Percentiles rank a stretch among this genome's conserved stretches.
Evolutionary conservation across 2,888 invertebrate species (phyloP).

Genomic region (Pecten maximus): DNA sequence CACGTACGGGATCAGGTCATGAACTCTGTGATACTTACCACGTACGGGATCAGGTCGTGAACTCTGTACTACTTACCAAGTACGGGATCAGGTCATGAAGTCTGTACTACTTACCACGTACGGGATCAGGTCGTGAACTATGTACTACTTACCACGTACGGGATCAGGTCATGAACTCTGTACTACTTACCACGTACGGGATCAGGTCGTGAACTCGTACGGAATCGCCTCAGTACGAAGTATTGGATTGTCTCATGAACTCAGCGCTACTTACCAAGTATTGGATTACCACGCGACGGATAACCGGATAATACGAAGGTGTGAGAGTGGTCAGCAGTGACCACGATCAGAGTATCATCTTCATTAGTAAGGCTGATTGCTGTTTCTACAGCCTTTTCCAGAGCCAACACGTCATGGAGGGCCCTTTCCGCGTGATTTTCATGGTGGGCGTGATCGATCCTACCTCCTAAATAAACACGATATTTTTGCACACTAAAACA

Average conservation of each 20-base stretch:
- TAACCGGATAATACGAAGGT: constrained; percentile 80
- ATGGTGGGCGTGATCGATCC: constrained; percentile 84
- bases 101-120: too few relatives aligned
- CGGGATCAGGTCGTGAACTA: too few relatives aligned
- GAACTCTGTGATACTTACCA: too few relatives aligned
- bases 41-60: too few relatives aligned
- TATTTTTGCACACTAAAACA: background rate
- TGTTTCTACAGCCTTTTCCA: constrained; percentile 88
- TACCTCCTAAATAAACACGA: constrained; percentile 72
- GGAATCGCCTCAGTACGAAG: too few relatives aligned
- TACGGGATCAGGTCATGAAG: too few relatives aligned
- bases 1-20: too few relatives aligned
- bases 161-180: too few relatives aligned
- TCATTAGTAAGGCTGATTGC: constrained; percentile 85
- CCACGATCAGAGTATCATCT: constrained; percentile 90
- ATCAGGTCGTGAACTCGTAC: too few relatives aligned
- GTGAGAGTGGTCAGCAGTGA: constrained; percentile 83
- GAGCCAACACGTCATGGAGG: constrained; percentile 90
- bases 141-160: too few relatives aligned
- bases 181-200: too few relatives aligned
- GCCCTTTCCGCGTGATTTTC: constrained; percentile 85
- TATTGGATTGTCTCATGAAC: background rate
- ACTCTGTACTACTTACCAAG: too few relatives aligned
- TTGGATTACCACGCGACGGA: constrained; percentile 75
- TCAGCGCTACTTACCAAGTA: constrained; percentile 57